phyloP scores from a whole-genome alignment of 2,888 invertebrate species.

The Netelia fuscicornis region DNA sequence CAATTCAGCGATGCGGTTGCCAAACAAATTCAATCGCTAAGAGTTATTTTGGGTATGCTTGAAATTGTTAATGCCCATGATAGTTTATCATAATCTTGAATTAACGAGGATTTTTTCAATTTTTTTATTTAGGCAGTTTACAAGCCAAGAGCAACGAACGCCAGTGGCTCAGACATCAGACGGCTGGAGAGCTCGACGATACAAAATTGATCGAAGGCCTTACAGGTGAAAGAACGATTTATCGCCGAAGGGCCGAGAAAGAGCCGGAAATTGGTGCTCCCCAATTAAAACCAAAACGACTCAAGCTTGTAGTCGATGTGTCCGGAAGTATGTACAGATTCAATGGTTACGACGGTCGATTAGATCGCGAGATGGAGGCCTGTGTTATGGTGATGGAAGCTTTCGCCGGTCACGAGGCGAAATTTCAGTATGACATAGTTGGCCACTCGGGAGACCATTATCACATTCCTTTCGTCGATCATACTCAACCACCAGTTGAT shows the following conservation, averaged over 20 bases:
- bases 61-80: neutral
- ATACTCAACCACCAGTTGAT: conserved; percentile 91
- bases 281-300: conserved; percentile 94
- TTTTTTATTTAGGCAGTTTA: conserved; percentile 86
- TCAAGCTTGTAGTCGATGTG: conserved; percentile 95
- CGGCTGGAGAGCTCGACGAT: conserved; percentile 97
- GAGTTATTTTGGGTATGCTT: conserved; percentile 91
- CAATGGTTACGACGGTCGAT: conserved; percentile 96
- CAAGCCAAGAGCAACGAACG: conserved; percentile 98
- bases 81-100: neutral
- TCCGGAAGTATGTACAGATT: conserved; percentile 99
- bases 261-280: conserved; percentile 95
- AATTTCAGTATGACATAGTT: conserved; percentile 95
- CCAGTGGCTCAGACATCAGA: conserved; percentile 97
- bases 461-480: conserved; percentile 89
- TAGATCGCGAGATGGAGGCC: conserved; percentile 96
- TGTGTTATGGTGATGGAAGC: conserved; percentile 96
- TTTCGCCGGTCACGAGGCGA: conserved; percentile 94
- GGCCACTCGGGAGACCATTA: conserved; percentile 97
- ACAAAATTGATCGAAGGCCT: conserved; percentile 97
- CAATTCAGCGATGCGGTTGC: conserved; percentile 92
- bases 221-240: conserved; percentile 96
- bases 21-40: conserved; percentile 93
- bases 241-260: conserved; percentile 92
- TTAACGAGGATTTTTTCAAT: neutral